A percentile compares a stretch with the other conserved stretches of the same genome.
Evolutionary conservation across 1,140 invertebrate species (phyloP).

Genomic region (Gerris buenoi): DNA sequence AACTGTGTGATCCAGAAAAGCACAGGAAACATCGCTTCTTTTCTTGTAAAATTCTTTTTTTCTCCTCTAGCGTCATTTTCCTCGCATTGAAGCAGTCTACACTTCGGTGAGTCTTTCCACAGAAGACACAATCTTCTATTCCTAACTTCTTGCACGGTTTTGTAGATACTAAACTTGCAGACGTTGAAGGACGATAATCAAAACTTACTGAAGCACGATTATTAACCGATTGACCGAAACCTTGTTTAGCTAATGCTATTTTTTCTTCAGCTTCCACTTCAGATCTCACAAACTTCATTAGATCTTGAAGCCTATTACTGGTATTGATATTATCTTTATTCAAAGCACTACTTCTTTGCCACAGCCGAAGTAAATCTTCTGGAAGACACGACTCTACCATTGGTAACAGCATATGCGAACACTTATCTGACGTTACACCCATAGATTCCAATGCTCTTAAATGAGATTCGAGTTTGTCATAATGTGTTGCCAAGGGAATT

Average conservation of each 20-base stretch:
- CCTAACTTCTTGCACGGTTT: background rate
- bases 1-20: background rate
- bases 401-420: background rate
- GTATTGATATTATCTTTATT: background rate
- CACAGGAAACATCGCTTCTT: background rate
- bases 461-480: background rate
- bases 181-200: background rate
- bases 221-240: background rate
- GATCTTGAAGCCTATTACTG: background rate
- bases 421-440: background rate
- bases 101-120: background rate
- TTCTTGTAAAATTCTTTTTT: slow-evolving; percentile 1
- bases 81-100: background rate
- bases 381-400: background rate
- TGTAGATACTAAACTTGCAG: background rate
- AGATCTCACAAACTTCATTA: background rate
- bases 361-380: background rate
- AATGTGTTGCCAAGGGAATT: background rate
- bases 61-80: background rate
- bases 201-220: background rate
- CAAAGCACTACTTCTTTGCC: background rate
- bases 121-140: background rate
- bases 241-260: background rate
- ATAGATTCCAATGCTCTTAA: background rate
- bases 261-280: slow-evolving; percentile 3